These are phyloP conservation scores for Vesta saturnalis DNA, from an alignment of 2,888 invertebrate species.

Conservation along the genomic window DNA sequence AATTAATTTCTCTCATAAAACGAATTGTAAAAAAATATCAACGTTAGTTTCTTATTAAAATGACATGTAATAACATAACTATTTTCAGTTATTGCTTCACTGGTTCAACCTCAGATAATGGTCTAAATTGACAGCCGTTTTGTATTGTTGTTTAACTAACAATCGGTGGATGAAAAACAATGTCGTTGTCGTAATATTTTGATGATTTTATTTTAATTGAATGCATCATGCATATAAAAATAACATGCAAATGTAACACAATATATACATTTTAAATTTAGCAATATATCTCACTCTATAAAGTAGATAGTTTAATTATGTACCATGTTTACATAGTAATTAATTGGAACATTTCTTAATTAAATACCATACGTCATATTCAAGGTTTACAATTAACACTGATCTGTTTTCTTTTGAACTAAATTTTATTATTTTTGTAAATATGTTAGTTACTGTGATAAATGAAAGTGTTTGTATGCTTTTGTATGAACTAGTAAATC, in stretches of 20 bases:
- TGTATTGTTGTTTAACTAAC: constrained; percentile 28
- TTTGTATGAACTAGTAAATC: too few species aligned
- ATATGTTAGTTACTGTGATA: too few species aligned
- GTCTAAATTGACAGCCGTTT: constrained; percentile 32
- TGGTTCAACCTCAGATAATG: constrained; percentile 18
- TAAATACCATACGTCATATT: too few species aligned
- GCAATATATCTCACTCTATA: too few species aligned
- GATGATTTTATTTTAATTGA: constrained; percentile 49
- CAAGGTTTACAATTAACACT: too few species aligned
- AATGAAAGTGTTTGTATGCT: too few species aligned
- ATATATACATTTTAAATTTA: too few species aligned
- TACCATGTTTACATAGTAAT: neutral
- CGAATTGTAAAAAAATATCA: neutral
- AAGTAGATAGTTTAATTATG: neutral
- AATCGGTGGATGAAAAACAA: constrained; percentile 39
- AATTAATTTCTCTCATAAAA: too few species aligned
- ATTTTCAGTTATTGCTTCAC: constrained; percentile 3
- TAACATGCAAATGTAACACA: constrained; percentile 51
- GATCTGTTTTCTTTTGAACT: too few species aligned
- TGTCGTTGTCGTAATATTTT: constrained; percentile 49
- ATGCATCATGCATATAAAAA: constrained; percentile 52
- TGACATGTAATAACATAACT: neutral
- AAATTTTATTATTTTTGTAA: too few species aligned
- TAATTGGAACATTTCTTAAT: neutral
- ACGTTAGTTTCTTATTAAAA: neutral